Conservation (phyloP, 1,140 invertebrate species). For the Leptopilina clavipes region DNA sequence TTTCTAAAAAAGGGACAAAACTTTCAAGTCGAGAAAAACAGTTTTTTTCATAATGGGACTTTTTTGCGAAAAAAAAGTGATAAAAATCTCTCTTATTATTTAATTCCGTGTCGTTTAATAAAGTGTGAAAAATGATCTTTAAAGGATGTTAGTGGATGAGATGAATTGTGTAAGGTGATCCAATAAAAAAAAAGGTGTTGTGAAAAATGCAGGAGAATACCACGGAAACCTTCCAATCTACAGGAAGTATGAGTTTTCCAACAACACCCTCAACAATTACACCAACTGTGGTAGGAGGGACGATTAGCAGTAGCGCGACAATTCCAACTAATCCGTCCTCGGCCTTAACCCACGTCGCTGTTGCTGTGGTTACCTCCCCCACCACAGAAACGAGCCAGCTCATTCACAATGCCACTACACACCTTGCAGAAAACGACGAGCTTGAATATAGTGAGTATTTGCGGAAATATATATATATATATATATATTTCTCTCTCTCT, state of each 20-base stretch:
- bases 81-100: neutral
- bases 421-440: conserved; percentile 68
- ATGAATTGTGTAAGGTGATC: neutral
- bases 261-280: conserved; percentile 58
- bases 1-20: too few relatives aligned
- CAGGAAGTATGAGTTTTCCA: conserved; percentile 55
- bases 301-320: conserved; percentile 65
- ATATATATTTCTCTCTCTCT: too few relatives aligned
- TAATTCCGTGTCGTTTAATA: neutral
- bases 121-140: neutral
- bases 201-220: conserved; percentile 36
- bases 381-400: conserved; percentile 65
- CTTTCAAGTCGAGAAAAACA: too few relatives aligned
- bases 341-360: conserved; percentile 59
- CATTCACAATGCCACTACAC: conserved; percentile 67
- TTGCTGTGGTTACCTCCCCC: conserved; percentile 59
- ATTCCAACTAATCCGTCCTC: conserved; percentile 68
- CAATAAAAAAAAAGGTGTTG: neutral
- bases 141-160: neutral
- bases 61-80: neutral
- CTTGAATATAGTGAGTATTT: conserved; percentile 72
- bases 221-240: conserved; percentile 44
- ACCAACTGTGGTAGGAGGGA: conserved; percentile 59
- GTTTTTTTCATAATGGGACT: too few relatives aligned
- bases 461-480: neutral